phyloP scores from a whole-genome alignment of 2,888 invertebrate genomes.

The Caenorhabditis panamensis region DNA sequence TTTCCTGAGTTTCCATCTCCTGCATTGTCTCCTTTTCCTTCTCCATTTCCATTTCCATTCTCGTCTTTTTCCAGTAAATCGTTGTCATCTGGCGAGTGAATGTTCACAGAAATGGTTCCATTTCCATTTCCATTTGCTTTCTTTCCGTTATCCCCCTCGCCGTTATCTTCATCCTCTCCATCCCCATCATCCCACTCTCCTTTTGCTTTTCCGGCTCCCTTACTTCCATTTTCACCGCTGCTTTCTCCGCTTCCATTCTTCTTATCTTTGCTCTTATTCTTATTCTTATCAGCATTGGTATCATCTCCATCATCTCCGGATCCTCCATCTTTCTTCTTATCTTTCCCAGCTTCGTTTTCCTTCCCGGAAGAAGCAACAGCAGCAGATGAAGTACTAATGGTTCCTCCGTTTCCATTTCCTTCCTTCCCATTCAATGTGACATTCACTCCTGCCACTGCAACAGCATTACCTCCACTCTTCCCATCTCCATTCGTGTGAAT shows the following conservation, averaged over 20 bases:
- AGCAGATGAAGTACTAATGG: neutral
- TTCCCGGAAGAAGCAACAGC: neutral
- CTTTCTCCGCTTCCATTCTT: neutral
- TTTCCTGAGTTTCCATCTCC: constrained; percentile 11
- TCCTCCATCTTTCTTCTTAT: neutral
- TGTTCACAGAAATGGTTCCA: constrained; percentile 47
- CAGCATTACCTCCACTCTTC: constrained; percentile 38
- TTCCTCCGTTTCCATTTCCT: neutral
- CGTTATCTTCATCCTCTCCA: neutral
- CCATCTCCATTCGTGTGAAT: constrained; percentile 59
- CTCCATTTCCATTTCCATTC: constrained; percentile 12
- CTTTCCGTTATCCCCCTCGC: neutral
- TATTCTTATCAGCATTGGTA: neutral
- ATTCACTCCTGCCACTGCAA: constrained; percentile 48
- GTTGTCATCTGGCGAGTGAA: constrained; percentile 51
- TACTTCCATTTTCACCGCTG: neutral
- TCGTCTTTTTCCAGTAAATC: constrained; percentile 45
- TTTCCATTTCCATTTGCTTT: constrained; percentile 17
- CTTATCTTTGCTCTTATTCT: constrained; percentile 13
- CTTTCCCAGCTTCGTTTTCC: neutral
- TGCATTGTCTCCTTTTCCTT: neutral
- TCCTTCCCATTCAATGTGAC: constrained; percentile 26
- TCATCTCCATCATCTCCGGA: constrained; percentile 17
- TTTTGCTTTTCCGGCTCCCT: constrained; percentile 7
- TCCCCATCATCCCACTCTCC: constrained; percentile 25